Evolutionary conservation across 2,797 vertebrate species (phyloP).

Genomic region (Centropyge bicolor): DNA sequence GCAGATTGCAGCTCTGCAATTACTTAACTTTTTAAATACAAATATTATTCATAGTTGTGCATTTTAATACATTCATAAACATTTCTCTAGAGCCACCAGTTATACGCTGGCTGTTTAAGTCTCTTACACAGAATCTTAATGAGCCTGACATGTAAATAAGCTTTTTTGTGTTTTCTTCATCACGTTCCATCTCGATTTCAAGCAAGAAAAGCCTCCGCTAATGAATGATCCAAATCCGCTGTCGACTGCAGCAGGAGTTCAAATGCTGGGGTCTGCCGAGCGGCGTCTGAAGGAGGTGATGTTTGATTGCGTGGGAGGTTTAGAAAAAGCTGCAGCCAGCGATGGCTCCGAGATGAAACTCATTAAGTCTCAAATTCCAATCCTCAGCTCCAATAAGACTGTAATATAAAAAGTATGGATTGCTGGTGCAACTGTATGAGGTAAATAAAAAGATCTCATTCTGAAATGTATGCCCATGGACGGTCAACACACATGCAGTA

Average conservation of each 20-base stretch:
- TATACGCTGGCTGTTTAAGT: background rate
- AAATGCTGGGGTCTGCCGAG: slow-evolving; percentile 11
- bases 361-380: slow-evolving; percentile 75
- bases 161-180: slow-evolving; percentile 22
- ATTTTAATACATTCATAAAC: background rate
- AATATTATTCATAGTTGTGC: background rate
- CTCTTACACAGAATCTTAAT: slow-evolving; percentile 18
- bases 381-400: slow-evolving; percentile 76
- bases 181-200: slow-evolving; percentile 4
- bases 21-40: background rate
- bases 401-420: slow-evolving; percentile 78
- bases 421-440: slow-evolving; percentile 54
- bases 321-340: slow-evolving; percentile 50
- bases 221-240: slow-evolving; percentile 47
- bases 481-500: background rate
- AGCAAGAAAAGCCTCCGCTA: slow-evolving; percentile 26
- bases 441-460: slow-evolving; percentile 68
- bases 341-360: slow-evolving; percentile 73
- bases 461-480: slow-evolving; percentile 36
- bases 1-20: background rate
- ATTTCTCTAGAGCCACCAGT: background rate
- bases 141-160: slow-evolving; percentile 25
- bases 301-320: slow-evolving; percentile 68
- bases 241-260: slow-evolving; percentile 36
- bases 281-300: slow-evolving; percentile 53